Evolutionary conservation across 2,113 vertebrate genomes (phyloP).

Genomic region (Muscicapa adusta): DNA sequence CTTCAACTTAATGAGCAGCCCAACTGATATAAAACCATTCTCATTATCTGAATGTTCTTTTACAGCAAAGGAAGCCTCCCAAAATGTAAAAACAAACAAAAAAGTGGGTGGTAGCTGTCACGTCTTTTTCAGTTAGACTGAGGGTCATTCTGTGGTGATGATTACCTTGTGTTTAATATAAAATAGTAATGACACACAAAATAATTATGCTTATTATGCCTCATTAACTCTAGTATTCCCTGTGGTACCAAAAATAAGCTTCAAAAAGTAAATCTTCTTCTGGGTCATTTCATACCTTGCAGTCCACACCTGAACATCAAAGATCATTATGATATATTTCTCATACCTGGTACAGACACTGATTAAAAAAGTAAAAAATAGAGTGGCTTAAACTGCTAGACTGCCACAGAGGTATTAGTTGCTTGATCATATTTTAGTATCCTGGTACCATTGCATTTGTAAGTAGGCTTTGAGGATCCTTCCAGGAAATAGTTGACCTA

Average conservation of each 20-base stretch:
- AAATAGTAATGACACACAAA: not conserved
- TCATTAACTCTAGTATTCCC: not conserved
- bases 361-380: not conserved
- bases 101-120: not conserved
- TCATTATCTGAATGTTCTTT: not conserved
- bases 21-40: not conserved
- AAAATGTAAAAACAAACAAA: not conserved
- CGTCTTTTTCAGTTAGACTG: not conserved
- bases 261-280: not conserved
- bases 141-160: not conserved
- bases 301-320: not conserved
- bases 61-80: not conserved
- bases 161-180: not conserved
- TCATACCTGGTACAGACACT: not conserved
- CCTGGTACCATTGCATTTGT: not conserved
- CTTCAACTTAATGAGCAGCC: constrained; percentile 12
- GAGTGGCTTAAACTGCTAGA: not conserved
- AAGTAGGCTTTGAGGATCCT: not conserved
- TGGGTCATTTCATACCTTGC: not conserved
- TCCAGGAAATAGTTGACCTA: not conserved
- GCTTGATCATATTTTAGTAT: not conserved
- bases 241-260: not conserved
- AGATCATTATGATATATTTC: not conserved
- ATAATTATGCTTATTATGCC: not conserved
- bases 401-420: not conserved